A percentile compares a stretch with the other conserved stretches of the same genome.
Conservation (phyloP, 2,797 vertebrate species). For the Molossus alvarezi region DNA sequence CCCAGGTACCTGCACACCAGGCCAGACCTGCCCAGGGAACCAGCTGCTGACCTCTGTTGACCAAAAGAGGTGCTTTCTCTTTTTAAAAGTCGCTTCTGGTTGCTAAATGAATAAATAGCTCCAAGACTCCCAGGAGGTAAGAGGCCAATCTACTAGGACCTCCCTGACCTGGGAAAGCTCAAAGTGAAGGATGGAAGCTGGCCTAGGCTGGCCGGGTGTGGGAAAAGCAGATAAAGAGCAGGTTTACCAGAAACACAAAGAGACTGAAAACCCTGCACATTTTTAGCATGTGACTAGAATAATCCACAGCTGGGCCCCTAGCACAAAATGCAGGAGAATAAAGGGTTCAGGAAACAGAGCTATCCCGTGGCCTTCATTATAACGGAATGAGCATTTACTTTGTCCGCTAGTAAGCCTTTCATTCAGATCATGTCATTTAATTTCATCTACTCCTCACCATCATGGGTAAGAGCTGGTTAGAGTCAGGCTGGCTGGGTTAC, state of each 20-base stretch:
- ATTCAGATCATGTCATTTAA: not conserved
- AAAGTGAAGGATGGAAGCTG: conserved; percentile 81
- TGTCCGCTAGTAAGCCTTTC: not conserved
- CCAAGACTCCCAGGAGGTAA: conserved; percentile 72
- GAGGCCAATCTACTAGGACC: conserved; percentile 55
- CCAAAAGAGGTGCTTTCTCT: not conserved
- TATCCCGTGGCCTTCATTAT: not conserved
- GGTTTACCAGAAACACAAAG: conserved; percentile 74
- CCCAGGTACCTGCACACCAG: not conserved
- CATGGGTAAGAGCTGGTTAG: too few species aligned
- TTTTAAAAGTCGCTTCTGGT: conserved; percentile 62
- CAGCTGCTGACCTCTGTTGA: not conserved
- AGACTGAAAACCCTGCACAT: conserved; percentile 78
- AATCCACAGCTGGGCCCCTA: conserved; percentile 19
- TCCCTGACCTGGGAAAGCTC: conserved; percentile 71
- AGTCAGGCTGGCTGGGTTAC: not conserved
- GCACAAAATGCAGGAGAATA: conserved; percentile 13
- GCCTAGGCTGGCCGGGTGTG: not conserved
- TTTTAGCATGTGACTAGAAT: conserved; percentile 71
- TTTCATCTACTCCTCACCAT: not conserved
- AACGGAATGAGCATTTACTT: not conserved
- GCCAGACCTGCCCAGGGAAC: not conserved
- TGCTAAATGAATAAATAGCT: conserved; percentile 62
- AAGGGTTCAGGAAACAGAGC: not conserved
- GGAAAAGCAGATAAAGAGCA: conserved; percentile 70